These are phyloP conservation scores for Aptenodytes forsteri DNA, from an alignment of 2,113 vertebrate species.

Conservation along the genomic window DNA sequence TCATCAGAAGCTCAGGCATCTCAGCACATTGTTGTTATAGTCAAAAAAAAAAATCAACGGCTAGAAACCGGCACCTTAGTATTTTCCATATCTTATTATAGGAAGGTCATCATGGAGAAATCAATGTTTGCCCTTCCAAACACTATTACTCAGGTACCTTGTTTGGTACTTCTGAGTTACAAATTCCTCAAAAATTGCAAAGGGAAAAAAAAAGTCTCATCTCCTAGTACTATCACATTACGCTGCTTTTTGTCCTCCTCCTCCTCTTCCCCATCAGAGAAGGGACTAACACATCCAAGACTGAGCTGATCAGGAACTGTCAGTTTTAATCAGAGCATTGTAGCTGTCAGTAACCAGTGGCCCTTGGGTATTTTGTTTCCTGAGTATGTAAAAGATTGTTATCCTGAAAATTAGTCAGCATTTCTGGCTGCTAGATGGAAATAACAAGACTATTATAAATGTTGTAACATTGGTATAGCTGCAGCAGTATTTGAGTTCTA, in stretches of 20 bases:
- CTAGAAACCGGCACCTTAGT: neutral
- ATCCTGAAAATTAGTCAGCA: slow-evolving; percentile 47
- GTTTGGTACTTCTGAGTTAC: neutral
- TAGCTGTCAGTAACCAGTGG: neutral
- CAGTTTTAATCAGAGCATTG: neutral
- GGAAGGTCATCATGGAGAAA: neutral
- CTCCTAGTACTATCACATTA: neutral
- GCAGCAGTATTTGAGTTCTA: neutral
- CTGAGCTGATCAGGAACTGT: neutral
- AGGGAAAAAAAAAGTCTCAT: neutral
- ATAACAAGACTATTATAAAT: neutral
- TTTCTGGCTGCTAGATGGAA: slow-evolving; percentile 19
- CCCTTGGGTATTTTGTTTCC: slow-evolving; percentile 24
- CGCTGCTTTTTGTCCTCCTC: neutral
- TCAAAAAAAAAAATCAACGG: neutral
- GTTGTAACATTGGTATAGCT: neutral
- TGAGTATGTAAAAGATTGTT: slow-evolving; percentile 6
- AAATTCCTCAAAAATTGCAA: neutral
- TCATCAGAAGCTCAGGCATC: neutral
- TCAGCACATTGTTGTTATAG: neutral
- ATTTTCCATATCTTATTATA: neutral
- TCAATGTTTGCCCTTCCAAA: neutral
- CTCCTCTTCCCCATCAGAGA: neutral
- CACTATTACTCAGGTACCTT: neutral
- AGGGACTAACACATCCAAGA: neutral